A percentile compares a stretch with the other conserved stretches of the same genome.
Evolutionary conservation across 2,888 invertebrate species (phyloP).

Genomic region (Seladonia tumulorum): DNA sequence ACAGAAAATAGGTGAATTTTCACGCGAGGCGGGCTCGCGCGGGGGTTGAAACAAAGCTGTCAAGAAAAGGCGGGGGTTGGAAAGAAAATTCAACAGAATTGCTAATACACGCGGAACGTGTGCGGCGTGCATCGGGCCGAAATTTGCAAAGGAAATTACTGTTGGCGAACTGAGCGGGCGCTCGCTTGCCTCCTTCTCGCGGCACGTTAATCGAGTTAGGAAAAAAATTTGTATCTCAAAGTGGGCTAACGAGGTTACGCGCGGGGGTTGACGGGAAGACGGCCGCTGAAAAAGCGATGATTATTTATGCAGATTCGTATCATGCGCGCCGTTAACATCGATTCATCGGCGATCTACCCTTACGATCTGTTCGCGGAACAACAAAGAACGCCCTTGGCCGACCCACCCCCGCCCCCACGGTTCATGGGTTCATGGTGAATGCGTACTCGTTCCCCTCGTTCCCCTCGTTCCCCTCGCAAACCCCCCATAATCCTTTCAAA

Average conservation of each 20-base stretch:
- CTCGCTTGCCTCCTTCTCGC: background rate
- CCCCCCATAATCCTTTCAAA: constrained; percentile 60
- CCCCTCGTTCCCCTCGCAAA: background rate
- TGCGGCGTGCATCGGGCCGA: constrained; percentile 14
- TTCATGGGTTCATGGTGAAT: background rate
- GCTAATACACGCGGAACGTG: constrained; percentile 29
- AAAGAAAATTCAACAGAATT: background rate
- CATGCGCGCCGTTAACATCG: constrained; percentile 72
- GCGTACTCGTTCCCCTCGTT: background rate
- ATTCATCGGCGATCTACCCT: constrained; percentile 68
- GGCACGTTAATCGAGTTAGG: constrained; percentile 41
- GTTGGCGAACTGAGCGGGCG: constrained; percentile 2
- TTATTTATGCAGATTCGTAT: constrained; percentile 74
- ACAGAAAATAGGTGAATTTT: background rate
- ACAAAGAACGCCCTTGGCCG: constrained; percentile 56
- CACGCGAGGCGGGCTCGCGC: background rate
- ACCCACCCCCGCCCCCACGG: background rate
- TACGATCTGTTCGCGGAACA: constrained; percentile 44
- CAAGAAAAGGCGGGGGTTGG: background rate
- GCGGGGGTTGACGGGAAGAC: constrained; percentile 38
- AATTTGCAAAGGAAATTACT: constrained; percentile 53
- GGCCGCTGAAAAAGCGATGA: constrained; percentile 56
- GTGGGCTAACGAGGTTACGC: constrained; percentile 44
- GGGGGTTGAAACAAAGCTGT: background rate
- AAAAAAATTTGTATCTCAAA: constrained; percentile 58